Conservation (phyloP, 2,797 vertebrate species). For the Schizopygopsis malacanthus region DNA sequence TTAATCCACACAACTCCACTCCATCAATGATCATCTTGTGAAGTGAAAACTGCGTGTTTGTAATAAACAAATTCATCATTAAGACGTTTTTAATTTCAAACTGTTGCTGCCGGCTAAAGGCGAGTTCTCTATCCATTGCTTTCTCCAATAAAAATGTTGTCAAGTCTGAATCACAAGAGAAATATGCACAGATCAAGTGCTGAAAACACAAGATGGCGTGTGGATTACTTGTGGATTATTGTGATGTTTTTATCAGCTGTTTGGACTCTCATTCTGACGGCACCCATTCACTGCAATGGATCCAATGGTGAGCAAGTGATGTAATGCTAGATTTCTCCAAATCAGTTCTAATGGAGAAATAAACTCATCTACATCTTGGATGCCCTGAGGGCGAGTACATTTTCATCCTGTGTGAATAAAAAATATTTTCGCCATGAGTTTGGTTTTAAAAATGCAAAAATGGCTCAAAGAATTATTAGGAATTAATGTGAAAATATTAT, state of each 20-base stretch:
- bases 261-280: not conserved
- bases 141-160: not conserved
- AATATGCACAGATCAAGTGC: not conserved
- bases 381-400: not conserved
- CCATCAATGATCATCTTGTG: not conserved
- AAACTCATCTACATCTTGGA: not conserved
- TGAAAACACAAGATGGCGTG: not conserved
- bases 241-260: not conserved
- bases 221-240: not conserved
- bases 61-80: no score
- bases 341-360: not conserved
- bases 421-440: not conserved
- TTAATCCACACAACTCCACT: not conserved
- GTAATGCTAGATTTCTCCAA: not conserved
- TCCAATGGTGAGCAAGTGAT: not conserved
- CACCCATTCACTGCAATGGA: not conserved
- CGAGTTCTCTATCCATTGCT: not conserved
- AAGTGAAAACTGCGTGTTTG: not conserved
- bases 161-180: not conserved
- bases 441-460: constrained; percentile 9
- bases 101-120: not conserved
- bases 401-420: not conserved
- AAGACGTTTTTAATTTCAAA: not conserved
- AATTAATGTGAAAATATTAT: not conserved
- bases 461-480: not conserved